Percentiles rank a stretch among this genome's conserved stretches.
These are phyloP conservation scores for Patella pellucida DNA, from an alignment of 2,888 invertebrate genomes.

Conservation along the genomic window DNA sequence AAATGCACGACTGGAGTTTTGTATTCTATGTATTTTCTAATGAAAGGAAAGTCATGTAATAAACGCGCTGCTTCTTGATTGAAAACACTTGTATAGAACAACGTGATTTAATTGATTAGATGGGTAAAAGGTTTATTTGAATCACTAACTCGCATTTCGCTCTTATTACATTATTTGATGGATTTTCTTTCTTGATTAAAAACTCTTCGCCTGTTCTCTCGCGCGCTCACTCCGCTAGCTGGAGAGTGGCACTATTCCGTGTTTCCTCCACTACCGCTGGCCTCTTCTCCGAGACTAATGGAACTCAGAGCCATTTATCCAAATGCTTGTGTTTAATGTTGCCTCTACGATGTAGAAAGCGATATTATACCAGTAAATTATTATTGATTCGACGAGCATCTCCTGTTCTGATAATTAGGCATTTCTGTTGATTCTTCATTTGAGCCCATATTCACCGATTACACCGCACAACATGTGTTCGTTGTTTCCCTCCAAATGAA, in stretches of 20 bases:
- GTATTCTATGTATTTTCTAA: slow-evolving; percentile 5
- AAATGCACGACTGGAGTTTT: not conserved
- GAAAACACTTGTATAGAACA: not conserved
- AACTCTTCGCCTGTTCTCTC: not conserved
- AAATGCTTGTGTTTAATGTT: no score
- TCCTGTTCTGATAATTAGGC: not conserved
- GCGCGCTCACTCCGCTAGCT: no score
- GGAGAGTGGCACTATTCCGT: no score
- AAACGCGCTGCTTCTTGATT: not conserved
- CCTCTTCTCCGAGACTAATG: no score
- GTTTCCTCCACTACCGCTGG: no score
- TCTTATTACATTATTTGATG: slow-evolving; percentile 27
- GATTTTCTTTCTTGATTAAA: slow-evolving; percentile 24
- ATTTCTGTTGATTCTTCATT: slow-evolving; percentile 8
- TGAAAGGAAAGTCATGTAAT: not conserved
- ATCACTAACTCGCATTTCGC: slow-evolving; percentile 20
- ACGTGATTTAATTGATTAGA: slow-evolving; percentile 12
- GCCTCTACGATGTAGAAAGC: not conserved
- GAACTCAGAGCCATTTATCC: no score
- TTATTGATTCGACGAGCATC: not conserved
- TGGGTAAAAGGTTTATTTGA: slow-evolving; percentile 23
- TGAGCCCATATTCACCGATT: not conserved
- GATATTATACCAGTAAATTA: slow-evolving; percentile 6
- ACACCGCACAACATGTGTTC: slow-evolving; percentile 9
- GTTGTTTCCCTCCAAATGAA: slow-evolving; percentile 7